These are phyloP conservation scores for Cebus imitator DNA, from an alignment of 2,113 vertebrate species.

Conservation along the genomic window DNA sequence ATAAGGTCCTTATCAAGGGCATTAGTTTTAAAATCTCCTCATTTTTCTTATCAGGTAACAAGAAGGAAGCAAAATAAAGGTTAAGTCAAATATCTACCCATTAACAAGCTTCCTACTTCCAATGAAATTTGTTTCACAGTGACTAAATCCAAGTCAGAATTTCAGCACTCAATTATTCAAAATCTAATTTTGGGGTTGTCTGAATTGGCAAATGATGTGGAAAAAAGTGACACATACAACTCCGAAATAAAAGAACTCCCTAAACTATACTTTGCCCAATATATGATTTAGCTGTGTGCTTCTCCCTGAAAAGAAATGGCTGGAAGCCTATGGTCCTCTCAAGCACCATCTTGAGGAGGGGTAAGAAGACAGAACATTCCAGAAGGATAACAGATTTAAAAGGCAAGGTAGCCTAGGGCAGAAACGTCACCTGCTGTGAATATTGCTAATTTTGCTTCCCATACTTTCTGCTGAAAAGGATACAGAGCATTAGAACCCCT, in stretches of 20 bases:
- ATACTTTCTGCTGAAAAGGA: neutral
- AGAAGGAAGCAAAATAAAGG: constrained; percentile 33
- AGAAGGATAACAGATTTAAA: constrained; percentile 43
- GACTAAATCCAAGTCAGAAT: constrained; percentile 7
- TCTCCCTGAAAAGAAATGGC: constrained; percentile 43
- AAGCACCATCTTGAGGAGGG: constrained; percentile 22
- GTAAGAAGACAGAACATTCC: constrained; percentile 17
- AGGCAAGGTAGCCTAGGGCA: constrained; percentile 21
- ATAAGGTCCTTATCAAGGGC: neutral
- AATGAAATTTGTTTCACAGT: constrained; percentile 35
- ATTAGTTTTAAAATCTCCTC: constrained; percentile 27
- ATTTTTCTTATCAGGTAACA: constrained; percentile 40
- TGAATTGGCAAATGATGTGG: constrained; percentile 34
- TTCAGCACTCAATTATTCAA: neutral
- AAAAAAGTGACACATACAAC: neutral
- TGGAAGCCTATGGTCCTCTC: constrained; percentile 24
- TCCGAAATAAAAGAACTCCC: constrained; percentile 47
- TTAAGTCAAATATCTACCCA: constrained; percentile 42
- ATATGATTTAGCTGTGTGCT: constrained; percentile 1
- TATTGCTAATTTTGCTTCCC: neutral
- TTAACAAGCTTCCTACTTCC: constrained; percentile 30
- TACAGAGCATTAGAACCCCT: neutral
- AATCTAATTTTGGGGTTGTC: neutral
- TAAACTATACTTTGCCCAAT: constrained; percentile 36
- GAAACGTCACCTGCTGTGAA: neutral